These are phyloP conservation scores for Australoheros scitulus DNA, from an alignment of 2,113 vertebrate genomes.

Conservation along the genomic window DNA sequence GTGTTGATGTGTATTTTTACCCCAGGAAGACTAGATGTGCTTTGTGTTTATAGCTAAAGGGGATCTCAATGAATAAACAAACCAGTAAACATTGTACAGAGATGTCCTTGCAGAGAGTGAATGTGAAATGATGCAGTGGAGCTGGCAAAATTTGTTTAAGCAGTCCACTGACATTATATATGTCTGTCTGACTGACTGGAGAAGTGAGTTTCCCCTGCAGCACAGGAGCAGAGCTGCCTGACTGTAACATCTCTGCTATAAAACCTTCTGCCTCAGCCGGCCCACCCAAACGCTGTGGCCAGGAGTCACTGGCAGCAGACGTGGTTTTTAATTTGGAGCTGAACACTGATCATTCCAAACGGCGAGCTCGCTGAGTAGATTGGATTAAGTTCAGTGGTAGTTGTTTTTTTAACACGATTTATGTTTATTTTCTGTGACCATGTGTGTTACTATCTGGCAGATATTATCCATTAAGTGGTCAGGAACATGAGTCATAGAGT, in stretches of 20 bases:
- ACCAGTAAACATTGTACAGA: neutral
- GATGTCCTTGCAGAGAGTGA: neutral
- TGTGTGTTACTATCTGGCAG: neutral
- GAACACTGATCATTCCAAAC: conserved; percentile 39
- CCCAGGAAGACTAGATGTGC: neutral
- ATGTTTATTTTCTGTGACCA: neutral
- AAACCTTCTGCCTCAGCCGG: conserved; percentile 42
- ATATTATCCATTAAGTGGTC: neutral
- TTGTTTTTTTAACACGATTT: conserved; percentile 1
- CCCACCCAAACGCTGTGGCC: conserved; percentile 14
- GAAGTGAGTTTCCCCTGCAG: conserved; percentile 29
- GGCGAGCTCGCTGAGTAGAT: conserved; percentile 16
- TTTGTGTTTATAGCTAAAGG: conserved; percentile 4
- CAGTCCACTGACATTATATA: conserved; percentile 26
- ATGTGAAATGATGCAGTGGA: conserved; percentile 24
- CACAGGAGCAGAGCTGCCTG: conserved; percentile 1
- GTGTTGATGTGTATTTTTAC: neutral
- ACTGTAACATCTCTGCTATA: conserved; percentile 26
- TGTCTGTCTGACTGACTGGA: conserved; percentile 23
- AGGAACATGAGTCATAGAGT: neutral
- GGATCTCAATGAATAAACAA: conserved; percentile 4
- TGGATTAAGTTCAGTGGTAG: conserved; percentile 31
- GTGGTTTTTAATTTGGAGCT: conserved; percentile 47
- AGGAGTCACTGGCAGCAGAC: conserved; percentile 19
- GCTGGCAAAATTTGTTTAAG: conserved; percentile 30